These are phyloP conservation scores for Acropternis orthonyx DNA, from an alignment of 2,797 vertebrate species.

Conservation along the genomic window DNA sequence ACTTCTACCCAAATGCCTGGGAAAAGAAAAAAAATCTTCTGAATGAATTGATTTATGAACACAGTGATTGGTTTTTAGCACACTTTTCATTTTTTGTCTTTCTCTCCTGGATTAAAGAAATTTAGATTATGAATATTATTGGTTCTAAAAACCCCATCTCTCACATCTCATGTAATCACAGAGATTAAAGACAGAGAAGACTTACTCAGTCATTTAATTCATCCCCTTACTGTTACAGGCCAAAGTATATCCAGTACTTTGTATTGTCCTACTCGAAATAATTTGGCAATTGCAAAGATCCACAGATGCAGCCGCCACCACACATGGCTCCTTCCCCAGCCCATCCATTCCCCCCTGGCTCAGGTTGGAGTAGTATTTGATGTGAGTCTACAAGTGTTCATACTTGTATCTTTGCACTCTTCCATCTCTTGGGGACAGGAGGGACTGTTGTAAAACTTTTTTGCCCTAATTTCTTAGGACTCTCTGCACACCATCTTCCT, in stretches of 20 bases:
- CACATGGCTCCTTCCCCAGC: not conserved
- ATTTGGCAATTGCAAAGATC: not conserved
- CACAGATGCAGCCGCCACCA: not conserved
- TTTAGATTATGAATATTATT: slow-evolving; percentile 8
- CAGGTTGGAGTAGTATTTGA: not conserved
- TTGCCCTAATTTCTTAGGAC: not conserved
- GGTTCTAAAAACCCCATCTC: not conserved
- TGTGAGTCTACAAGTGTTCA: not conserved
- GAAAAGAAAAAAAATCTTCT: not conserved
- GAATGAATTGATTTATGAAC: slow-evolving; percentile 12
- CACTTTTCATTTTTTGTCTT: not conserved
- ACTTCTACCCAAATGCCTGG: not conserved
- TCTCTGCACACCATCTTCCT: not conserved
- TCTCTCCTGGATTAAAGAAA: not conserved
- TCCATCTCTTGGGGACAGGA: not conserved
- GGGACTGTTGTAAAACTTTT: not conserved
- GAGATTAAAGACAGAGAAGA: not conserved
- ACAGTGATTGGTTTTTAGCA: not conserved
- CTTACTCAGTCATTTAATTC: not conserved
- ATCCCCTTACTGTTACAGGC: not conserved
- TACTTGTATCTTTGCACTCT: not conserved
- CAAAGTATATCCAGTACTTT: not conserved
- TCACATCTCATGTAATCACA: not conserved
- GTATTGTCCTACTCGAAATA: not conserved
- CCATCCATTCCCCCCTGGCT: not conserved